Percentiles rank a stretch among this genome's conserved stretches.
phyloP scores from a whole-genome alignment of 2,113 vertebrate genomes.

The Cacatua alba region DNA sequence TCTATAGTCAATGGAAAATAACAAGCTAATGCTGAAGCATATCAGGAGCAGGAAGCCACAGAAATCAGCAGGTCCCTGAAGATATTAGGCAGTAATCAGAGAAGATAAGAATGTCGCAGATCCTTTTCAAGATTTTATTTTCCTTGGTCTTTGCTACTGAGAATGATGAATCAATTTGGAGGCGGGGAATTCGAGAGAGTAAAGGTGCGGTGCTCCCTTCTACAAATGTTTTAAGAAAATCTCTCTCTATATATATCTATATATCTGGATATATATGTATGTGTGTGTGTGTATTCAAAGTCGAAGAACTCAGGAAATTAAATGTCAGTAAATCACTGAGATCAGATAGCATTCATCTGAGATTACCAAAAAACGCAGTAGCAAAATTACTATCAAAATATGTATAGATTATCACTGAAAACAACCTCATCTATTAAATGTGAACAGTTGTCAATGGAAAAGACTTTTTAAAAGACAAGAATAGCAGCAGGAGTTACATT shows the following conservation, averaged over 20 bases:
- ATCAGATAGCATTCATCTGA: conserved; percentile 41
- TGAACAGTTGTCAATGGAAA: neutral
- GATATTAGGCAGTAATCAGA: neutral
- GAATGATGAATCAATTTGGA: neutral
- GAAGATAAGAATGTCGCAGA: neutral
- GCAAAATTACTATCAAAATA: conserved; percentile 25
- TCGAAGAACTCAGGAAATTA: conserved; percentile 43
- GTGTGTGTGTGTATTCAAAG: neutral
- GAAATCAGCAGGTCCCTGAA: neutral
- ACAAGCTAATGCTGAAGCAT: neutral
- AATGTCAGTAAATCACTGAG: conserved; percentile 38
- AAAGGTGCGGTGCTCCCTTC: neutral
- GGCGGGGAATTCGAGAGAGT: neutral
- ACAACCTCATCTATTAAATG: neutral
- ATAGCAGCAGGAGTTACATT: neutral
- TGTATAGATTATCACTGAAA: conserved; percentile 29
- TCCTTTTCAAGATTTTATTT: neutral
- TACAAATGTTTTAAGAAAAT: neutral
- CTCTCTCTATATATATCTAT: rapidly evolving
- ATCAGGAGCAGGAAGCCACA: neutral
- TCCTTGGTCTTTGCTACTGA: neutral
- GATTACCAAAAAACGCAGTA: neutral
- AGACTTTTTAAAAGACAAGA: neutral
- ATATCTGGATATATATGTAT: neutral
- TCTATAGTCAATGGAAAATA: neutral